Evolutionary conservation across 2,113 vertebrate species (phyloP), one percentile per base, ranked within the genome.

Genomic region (Gnathonemus longibarbis): DNA sequence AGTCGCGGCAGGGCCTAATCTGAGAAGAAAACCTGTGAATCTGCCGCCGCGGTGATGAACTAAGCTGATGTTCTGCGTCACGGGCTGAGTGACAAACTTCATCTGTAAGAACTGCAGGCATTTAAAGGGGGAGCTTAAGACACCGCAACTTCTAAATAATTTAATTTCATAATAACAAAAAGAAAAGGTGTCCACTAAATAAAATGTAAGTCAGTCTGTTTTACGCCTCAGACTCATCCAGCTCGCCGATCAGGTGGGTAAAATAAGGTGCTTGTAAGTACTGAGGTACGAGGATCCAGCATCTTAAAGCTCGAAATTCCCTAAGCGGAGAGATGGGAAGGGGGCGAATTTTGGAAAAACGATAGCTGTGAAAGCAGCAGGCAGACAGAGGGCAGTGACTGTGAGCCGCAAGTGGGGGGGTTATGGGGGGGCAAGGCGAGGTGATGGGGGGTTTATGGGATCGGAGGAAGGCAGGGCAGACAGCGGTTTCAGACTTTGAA

Each of bases 1-100:
- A 84, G n/a, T 94, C 93, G 91, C 93, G 84, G 89, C 90, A 92
- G 89, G 91, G 88, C 93, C 93, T 92, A 88, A 84, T 52, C 84
- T 90, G 90, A 90, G 85, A 86, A 90, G 90, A 74, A 70, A 90
- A 87, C 56, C 84, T 74, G 84, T 3, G 13, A 19, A 21, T 17
- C 48, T 90, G 11, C 66, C 46, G 88, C 90, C 56, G 62, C 3
- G 62, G 74, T 88, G 90, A 83, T 13, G 11, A 50, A 19, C n/a
- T 52, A 7, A 31, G n/a, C 27, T 0, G 66, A 88, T 0, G 90
- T 48, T 77, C 90, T 83, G 88, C 66, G 74, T 66, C 86, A 89
- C 50, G 70, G 92, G 90, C 90, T 74, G 89, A 31, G 70, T 90
- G 13, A 70, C 39, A 56, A 48, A 17, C 89, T 93, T 90, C 93